Evolutionary conservation across 2,888 invertebrate species (phyloP), one percentile per base, ranked within the genome.

Genomic region (Drosophila putrida): DNA sequence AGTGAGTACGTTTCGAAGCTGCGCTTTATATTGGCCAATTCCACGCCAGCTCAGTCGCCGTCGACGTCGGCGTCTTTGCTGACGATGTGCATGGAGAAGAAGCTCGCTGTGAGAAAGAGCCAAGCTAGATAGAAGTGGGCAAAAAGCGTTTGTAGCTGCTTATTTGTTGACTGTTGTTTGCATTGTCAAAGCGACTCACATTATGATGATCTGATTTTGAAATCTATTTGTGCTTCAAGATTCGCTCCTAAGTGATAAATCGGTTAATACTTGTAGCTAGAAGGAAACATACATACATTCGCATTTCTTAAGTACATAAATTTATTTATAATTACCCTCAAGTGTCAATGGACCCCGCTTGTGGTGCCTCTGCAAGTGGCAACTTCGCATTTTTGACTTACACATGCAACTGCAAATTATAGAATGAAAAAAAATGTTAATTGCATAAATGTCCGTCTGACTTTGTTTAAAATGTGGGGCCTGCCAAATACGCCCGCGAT

Each of bases 1-100:
- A 67, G 31, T 54, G 64, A 71, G 61, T 64, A 61, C 69, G 78
- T 57, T 63, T 61, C 71, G 77, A 80, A 76, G 67, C 71, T 66
- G 64, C 49, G 77, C 87, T 88, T 85, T 86, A 86, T 86, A 86
- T 80, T 82, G 78, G 75, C 78, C 46, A 66, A 78, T 31, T 59
- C 53, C 51, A 15, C 20, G 15, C 57, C 25, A 61, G n/a, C 69
- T 57, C 68, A 25, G 73, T 49, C 60, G 62, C 20, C 64, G 75
- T 47, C 43, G 31, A 38, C 15, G 49, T 10, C 28, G 44, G 8
- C 44, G 49, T 38, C 51, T 20, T 20, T 20, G 20, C 20, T 20
- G 61, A 15, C 65, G 71, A 8, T 31, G 31, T 31, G 31, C 72
- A 66, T 58, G 39, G 79, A 54, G 62, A 55, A 51, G 59, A 15